phyloP scores from a whole-genome alignment of 2,113 vertebrate species.

The Crotalus tigris region DNA sequence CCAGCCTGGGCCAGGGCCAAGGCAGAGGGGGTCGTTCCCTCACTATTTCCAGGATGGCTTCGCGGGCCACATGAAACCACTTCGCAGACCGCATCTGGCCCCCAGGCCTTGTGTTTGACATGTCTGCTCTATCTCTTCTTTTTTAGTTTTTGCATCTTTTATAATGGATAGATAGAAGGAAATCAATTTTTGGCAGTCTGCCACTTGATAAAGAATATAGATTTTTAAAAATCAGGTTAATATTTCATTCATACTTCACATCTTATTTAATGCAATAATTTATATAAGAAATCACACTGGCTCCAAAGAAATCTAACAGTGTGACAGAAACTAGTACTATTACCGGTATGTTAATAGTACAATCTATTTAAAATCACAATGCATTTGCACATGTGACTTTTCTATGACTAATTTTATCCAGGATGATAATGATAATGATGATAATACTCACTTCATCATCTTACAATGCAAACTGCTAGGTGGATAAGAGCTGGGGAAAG shows the following conservation, averaged over 20 bases:
- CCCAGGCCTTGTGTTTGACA: too few species aligned
- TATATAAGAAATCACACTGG: not conserved
- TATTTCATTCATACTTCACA: not conserved
- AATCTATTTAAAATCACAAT: not conserved
- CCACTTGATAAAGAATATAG: not conserved
- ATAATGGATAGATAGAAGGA: not conserved
- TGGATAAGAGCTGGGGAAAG: not conserved
- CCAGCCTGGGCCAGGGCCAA: too few species aligned
- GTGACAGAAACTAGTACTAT: not conserved
- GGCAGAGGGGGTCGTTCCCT: too few species aligned
- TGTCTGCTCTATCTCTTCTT: not conserved
- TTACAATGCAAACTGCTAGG: not conserved
- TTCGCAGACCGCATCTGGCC: too few species aligned
- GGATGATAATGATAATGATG: too few species aligned
- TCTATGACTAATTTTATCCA: not conserved
- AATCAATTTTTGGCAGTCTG: not conserved
- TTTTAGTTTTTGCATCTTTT: not conserved
- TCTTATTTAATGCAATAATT: not conserved
- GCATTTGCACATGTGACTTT: not conserved
- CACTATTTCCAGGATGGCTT: too few species aligned
- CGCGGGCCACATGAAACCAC: too few species aligned
- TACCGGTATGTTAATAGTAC: not conserved
- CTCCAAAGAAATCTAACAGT: not conserved
- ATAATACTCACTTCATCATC: not conserved
- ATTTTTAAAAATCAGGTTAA: not conserved